phyloP scores from a whole-genome alignment of 2,113 vertebrate species.

The Caloenas nicobarica region DNA sequence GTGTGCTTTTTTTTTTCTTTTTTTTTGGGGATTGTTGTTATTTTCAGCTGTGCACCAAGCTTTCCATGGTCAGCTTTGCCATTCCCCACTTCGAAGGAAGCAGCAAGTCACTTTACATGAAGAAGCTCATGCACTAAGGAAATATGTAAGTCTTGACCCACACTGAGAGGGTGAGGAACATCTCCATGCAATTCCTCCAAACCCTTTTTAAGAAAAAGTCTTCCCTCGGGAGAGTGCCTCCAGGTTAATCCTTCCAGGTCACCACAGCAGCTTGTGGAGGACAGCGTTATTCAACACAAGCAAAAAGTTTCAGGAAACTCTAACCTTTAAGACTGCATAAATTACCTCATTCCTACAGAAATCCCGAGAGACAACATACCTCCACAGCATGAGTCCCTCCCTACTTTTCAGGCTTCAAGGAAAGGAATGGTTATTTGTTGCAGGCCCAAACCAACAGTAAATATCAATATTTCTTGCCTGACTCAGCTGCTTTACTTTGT shows the following conservation, averaged over 20 bases:
- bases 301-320: background rate
- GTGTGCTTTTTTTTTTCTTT: background rate
- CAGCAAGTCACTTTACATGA: background rate
- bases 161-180: background rate
- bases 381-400: background rate
- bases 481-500: conserved; percentile 2
- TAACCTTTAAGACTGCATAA: background rate
- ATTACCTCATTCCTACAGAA: background rate
- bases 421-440: background rate
- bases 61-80: background rate
- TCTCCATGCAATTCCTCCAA: background rate
- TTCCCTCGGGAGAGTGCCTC: background rate
- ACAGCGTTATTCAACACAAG: background rate
- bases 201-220: background rate
- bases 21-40: background rate
- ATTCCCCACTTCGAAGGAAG: background rate
- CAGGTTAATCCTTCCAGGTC: background rate
- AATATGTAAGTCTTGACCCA: background rate
- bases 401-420: background rate
- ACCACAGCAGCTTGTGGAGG: background rate
- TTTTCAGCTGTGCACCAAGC: background rate
- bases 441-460: background rate
- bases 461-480: conserved; percentile 32
- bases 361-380: background rate
- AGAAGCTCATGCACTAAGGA: background rate